Percentiles rank a stretch among this genome's conserved stretches.
phyloP scores from a whole-genome alignment of 2,113 vertebrate genomes.

The Epinephelus fuscoguttatus region DNA sequence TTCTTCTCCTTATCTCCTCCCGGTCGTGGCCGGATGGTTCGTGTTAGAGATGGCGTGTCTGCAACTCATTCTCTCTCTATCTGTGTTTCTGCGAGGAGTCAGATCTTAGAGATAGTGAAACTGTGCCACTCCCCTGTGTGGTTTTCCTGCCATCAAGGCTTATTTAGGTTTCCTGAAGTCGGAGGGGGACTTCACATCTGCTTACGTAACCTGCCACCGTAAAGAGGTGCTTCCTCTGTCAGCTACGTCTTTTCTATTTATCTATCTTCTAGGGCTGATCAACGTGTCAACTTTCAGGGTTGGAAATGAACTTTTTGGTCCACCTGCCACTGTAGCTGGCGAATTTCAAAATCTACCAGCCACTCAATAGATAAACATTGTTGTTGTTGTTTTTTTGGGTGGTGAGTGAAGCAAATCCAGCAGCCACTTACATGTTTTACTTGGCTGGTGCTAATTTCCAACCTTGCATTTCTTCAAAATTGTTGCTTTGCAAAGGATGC shows the following conservation, averaged over 20 bases:
- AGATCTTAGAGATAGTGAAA: conserved; percentile 75
- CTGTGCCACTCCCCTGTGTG: conserved; percentile 75
- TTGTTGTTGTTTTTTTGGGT: no score
- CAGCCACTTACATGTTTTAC: no score
- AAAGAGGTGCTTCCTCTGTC: conserved; percentile 78
- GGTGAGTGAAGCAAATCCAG: no score
- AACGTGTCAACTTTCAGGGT: neutral
- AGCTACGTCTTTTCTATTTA: conserved; percentile 19
- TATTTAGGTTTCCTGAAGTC: conserved; percentile 69
- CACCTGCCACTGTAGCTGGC: no score
- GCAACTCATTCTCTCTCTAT: conserved; percentile 74
- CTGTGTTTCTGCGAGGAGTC: conserved; percentile 71
- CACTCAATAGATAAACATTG: no score
- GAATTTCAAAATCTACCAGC: no score
- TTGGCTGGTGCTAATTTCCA: no score
- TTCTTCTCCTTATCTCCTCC: conserved; percentile 64
- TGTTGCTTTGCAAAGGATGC: neutral
- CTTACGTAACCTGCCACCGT: conserved; percentile 67
- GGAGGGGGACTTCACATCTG: conserved; percentile 23
- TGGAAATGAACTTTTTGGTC: no score
- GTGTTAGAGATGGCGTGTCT: conserved; percentile 77
- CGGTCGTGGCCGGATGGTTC: conserved; percentile 65
- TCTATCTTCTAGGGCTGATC: neutral
- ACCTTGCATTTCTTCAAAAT: no score
- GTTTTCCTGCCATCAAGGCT: conserved; percentile 80